These are phyloP conservation scores for Abscondita cerata DNA, from an alignment of 2,888 invertebrate species.

Conservation along the genomic window DNA sequence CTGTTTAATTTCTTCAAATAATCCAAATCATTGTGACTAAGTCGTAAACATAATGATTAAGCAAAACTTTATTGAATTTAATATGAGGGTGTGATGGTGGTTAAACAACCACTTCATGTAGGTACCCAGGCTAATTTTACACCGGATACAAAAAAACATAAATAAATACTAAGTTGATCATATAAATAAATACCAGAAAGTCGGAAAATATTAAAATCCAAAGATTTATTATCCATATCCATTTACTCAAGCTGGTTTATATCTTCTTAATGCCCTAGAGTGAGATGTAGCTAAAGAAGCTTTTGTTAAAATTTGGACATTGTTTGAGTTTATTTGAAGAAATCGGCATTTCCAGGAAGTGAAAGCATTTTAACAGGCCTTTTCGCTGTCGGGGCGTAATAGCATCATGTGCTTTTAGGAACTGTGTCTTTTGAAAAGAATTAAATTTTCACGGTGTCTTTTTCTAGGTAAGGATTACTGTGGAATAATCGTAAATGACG, in stretches of 20 bases:
- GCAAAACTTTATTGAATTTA: conserved; percentile 34
- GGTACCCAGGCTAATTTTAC: conserved; percentile 29
- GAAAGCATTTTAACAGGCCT: conserved; percentile 12
- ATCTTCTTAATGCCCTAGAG: background rate
- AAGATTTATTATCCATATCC: too few relatives aligned
- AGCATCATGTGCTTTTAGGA: conserved; percentile 12
- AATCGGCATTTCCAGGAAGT: conserved; percentile 13
- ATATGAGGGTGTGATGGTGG: conserved; percentile 24
- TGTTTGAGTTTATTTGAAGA: conserved; percentile 18
- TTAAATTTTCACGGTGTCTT: conserved; percentile 11
- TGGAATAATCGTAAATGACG: background rate
- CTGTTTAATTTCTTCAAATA: conserved; percentile 40
- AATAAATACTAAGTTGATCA: conserved; percentile 1
- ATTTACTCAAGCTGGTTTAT: background rate
- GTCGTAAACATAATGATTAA: conserved; percentile 38
- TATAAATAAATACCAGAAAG: background rate
- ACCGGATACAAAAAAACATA: conserved; percentile 31
- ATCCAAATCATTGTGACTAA: conserved; percentile 38
- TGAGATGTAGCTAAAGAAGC: background rate
- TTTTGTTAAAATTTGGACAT: conserved; percentile 6
- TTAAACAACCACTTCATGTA: conserved; percentile 12
- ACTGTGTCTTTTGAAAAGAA: conserved; percentile 8
- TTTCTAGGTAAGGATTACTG: background rate
- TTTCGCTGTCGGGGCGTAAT: conserved; percentile 12
- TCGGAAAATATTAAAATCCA: conserved; percentile 2